A percentile compares a stretch with the other conserved stretches of the same genome.
Conservation (phyloP, 2,888 invertebrate species). For the Nymphalis c-album region DNA sequence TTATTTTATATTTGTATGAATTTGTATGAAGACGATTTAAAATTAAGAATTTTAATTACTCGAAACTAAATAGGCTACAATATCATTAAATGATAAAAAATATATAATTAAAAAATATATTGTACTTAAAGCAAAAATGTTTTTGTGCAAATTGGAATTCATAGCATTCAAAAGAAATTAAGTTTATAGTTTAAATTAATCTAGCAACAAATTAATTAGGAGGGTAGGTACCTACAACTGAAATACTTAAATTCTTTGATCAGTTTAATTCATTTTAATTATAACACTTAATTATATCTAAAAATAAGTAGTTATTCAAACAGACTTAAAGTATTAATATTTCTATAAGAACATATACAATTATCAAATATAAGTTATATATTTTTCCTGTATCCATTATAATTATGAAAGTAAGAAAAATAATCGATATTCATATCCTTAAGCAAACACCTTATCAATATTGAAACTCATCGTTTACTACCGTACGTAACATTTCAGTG, state of each 20-base stretch:
- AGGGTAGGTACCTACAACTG: background rate
- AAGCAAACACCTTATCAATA: conserved; percentile 11
- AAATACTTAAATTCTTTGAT: background rate
- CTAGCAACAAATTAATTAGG: background rate
- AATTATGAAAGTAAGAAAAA: background rate
- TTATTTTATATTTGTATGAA: no score
- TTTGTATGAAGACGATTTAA: background rate
- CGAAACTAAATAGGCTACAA: background rate
- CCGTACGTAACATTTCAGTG: conserved; percentile 39
- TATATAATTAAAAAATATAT: background rate
- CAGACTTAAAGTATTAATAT: no score
- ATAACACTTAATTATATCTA: no score
- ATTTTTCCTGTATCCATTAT: no score
- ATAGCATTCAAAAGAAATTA: background rate
- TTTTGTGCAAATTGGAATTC: background rate
- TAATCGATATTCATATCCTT: background rate
- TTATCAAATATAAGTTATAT: no score
- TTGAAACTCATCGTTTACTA: conserved; percentile 6
- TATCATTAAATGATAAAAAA: background rate
- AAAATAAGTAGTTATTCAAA: no score
- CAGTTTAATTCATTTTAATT: no score
- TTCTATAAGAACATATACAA: no score
- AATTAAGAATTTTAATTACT: background rate
- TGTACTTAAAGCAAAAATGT: background rate
- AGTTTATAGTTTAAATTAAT: background rate